Conservation (phyloP, 2,888 invertebrate species). For the Cephonodes hylas region DNA sequence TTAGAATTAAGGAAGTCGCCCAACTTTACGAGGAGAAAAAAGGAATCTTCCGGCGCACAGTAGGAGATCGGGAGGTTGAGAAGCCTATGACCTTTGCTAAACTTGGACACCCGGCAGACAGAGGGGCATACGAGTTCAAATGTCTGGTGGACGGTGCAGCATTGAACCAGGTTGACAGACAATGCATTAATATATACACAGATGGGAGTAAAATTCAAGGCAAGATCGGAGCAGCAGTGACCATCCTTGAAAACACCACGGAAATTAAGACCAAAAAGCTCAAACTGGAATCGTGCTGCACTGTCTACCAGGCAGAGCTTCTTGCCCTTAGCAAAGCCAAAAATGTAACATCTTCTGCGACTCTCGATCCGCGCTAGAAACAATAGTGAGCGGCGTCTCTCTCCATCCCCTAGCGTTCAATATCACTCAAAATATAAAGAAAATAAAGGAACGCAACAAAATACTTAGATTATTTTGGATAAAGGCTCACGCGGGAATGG, state of each 20-base stretch:
- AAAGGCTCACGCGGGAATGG: no score
- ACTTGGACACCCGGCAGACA: slow-evolving; percentile 18
- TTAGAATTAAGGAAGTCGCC: slow-evolving; percentile 19
- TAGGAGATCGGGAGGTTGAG: slow-evolving; percentile 23
- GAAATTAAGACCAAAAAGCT: no score
- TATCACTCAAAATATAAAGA: background rate
- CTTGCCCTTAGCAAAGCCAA: background rate
- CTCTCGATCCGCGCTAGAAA: slow-evolving; percentile 17
- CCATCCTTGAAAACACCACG: no score
- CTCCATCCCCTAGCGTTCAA: background rate
- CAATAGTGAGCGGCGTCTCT: background rate
- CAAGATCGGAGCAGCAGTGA: slow-evolving; percentile 19
- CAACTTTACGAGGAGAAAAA: slow-evolving; percentile 10
- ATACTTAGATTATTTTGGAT: no score
- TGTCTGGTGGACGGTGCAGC: background rate
- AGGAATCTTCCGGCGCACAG: slow-evolving; percentile 10
- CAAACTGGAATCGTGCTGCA: no score
- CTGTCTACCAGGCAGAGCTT: slow-evolving; percentile 15
- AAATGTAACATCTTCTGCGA: slow-evolving; percentile 16
- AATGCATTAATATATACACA: no score
- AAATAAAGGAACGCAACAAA: background rate
- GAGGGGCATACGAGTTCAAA: no score
- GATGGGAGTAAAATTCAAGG: slow-evolving; percentile 25
- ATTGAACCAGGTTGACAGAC: no score
- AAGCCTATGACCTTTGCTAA: background rate